These are phyloP conservation scores for Ferrisia virgata DNA, from an alignment of 2,888 invertebrate genomes.

Conservation along the genomic window DNA sequence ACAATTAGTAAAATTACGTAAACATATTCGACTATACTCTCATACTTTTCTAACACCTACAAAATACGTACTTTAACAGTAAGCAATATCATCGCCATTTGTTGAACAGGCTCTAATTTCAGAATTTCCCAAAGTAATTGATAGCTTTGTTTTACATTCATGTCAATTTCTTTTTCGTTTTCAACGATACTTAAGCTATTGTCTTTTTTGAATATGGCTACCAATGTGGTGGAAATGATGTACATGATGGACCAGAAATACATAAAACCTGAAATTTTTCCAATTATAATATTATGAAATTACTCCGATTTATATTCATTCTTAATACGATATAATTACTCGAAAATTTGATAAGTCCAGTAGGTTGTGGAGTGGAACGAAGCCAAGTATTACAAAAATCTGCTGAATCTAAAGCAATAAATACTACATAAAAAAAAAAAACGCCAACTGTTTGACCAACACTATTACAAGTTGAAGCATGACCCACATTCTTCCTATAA, in stretches of 20 bases:
- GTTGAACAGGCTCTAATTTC: slow-evolving; percentile 75
- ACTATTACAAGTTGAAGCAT: slow-evolving; percentile 98
- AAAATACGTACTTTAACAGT: neutral
- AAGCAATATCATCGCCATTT: slow-evolving; percentile 58
- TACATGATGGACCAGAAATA: slow-evolving; percentile 94
- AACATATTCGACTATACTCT: neutral
- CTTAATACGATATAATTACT: slow-evolving; percentile 26
- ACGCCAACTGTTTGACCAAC: slow-evolving; percentile 98
- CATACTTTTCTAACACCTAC: neutral
- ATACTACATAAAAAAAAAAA: slow-evolving; percentile 93
- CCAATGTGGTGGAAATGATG: slow-evolving; percentile 78
- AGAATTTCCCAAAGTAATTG: slow-evolving; percentile 77
- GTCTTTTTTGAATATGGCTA: slow-evolving; percentile 49
- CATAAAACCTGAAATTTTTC: slow-evolving; percentile 67
- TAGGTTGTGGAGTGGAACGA: slow-evolving; percentile 54
- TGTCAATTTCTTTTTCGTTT: slow-evolving; percentile 42
- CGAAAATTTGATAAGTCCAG: slow-evolving; percentile 34
- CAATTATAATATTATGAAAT: slow-evolving; percentile 50
- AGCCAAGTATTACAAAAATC: slow-evolving; percentile 94
- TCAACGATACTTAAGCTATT: slow-evolving; percentile 35
- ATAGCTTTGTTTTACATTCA: slow-evolving; percentile 67
- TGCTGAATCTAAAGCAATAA: slow-evolving; percentile 91
- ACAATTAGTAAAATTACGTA: neutral
- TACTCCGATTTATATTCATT: too few relatives aligned
- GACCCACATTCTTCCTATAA: slow-evolving; percentile 85